A percentile compares a stretch with the other conserved stretches of the same genome.
phyloP scores from a whole-genome alignment of 2,888 invertebrate genomes.

The Shargacucullia verbasci region DNA sequence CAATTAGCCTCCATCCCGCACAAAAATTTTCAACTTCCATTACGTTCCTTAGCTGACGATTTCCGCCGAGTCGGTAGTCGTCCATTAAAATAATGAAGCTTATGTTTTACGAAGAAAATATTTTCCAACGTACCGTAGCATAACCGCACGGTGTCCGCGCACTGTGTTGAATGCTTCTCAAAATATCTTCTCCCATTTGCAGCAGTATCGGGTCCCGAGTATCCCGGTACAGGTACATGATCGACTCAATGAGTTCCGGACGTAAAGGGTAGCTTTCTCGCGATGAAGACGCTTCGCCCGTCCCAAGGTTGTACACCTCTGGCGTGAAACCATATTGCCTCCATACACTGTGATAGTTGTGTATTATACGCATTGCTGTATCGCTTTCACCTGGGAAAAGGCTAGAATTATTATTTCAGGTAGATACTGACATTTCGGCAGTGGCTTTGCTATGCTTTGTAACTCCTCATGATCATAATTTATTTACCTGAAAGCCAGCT shows the following conservation, averaged over 20 bases:
- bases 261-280: conserved; percentile 97
- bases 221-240: conserved; percentile 98
- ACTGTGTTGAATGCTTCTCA: conserved; percentile 97
- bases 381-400: conserved; percentile 93
- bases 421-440: no score
- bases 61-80: no score
- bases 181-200: conserved; percentile 97
- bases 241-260: conserved; percentile 98
- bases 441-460: no score
- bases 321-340: conserved; percentile 99
- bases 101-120: no score
- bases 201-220: conserved; percentile 97
- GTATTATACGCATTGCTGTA: conserved; percentile 97
- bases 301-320: conserved; percentile 98
- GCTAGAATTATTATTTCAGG: no score
- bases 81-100: no score
- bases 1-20: no score
- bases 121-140: conserved; percentile 93
- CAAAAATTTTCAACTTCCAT: no score
- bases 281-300: conserved; percentile 94
- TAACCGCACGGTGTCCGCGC: conserved; percentile 98
- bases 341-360: conserved; percentile 99
- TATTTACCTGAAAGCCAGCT: no score
- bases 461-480: no score
- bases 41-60: no score